Evolutionary conservation across 2,797 vertebrate species (phyloP).

Genomic region (Mastacembelus armatus): DNA sequence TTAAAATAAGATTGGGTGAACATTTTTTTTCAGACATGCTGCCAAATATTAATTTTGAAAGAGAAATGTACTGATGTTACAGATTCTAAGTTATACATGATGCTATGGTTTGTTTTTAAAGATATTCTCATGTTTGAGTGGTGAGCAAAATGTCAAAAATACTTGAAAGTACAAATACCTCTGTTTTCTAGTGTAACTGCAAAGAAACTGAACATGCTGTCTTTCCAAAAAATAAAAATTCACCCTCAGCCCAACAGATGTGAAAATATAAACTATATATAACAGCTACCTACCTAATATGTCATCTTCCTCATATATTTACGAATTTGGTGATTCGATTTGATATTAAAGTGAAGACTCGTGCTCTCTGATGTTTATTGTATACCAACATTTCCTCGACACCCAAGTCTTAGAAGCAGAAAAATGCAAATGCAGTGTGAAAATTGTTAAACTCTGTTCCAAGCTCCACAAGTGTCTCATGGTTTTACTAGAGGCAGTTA

Average conservation of each 20-base stretch:
- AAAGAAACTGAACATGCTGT: constrained; percentile 28
- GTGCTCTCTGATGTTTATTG: constrained; percentile 7
- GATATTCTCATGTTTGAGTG: constrained; percentile 11
- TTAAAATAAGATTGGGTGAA: constrained; percentile 24
- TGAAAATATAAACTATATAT: constrained; percentile 63
- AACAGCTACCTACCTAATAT: constrained; percentile 40
- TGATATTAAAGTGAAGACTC: constrained; percentile 66
- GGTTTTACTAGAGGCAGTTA: constrained; percentile 33
- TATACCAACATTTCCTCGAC: background rate
- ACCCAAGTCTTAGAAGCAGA: background rate
- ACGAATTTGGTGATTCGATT: constrained; percentile 59
- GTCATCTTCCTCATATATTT: constrained; percentile 46
- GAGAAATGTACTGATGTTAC: constrained; percentile 22
- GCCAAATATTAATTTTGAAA: constrained; percentile 24
- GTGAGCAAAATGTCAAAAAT: constrained; percentile 20
- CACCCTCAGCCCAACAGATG: constrained; percentile 41
- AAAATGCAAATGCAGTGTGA: background rate
- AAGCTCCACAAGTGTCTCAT: background rate
- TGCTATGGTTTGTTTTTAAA: background rate
- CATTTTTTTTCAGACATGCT: constrained; percentile 11
- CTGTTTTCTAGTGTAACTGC: constrained; percentile 3
- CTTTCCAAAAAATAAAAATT: constrained; percentile 47
- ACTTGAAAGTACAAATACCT: constrained; percentile 55
- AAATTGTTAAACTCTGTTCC: background rate
- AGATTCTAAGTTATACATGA: constrained; percentile 10